phyloP scores from a whole-genome alignment of 2,888 invertebrate species.

The Zaprionus obscuricornis region DNA sequence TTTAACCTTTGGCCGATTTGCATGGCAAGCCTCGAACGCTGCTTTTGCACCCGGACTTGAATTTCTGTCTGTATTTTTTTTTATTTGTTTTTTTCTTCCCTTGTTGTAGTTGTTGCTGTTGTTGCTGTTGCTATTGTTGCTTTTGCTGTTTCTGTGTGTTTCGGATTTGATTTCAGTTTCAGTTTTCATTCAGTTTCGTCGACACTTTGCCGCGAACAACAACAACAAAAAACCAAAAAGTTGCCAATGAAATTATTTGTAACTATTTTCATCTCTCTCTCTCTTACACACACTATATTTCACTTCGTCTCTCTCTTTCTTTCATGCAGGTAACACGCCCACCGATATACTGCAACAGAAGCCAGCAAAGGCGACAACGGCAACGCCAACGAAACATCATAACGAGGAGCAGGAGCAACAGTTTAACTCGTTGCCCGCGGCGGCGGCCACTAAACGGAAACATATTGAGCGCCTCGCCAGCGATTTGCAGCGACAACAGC shows the following conservation, averaged over 20 bases:
- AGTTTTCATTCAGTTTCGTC: slow-evolving; percentile 46
- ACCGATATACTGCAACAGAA: slow-evolving; percentile 76
- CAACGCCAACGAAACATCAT: slow-evolving; percentile 59
- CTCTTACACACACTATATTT: slow-evolving; percentile 6
- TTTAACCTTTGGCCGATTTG: slow-evolving; percentile 77
- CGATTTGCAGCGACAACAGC: slow-evolving; percentile 55
- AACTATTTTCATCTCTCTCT: slow-evolving; percentile 16
- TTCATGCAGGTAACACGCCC: slow-evolving; percentile 74
- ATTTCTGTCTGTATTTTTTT: too few relatives aligned
- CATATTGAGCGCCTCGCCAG: slow-evolving; percentile 63
- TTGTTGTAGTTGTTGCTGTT: too few relatives aligned
- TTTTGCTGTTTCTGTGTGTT: slow-evolving; percentile 12
- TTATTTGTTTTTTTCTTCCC: too few relatives aligned
- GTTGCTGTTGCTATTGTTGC: too few relatives aligned
- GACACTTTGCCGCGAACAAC: too few relatives aligned
- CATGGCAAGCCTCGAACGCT: slow-evolving; percentile 40
- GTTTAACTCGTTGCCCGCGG: slow-evolving; percentile 55
- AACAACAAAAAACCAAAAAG: too few relatives aligned
- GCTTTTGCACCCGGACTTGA: too few relatives aligned
- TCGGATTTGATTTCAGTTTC: slow-evolving; percentile 16
- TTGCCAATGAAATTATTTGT: too few relatives aligned
- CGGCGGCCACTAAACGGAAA: slow-evolving; percentile 68
- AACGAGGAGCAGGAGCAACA: slow-evolving; percentile 56
- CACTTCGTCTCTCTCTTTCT: slow-evolving; percentile 18
- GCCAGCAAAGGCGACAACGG: slow-evolving; percentile 74